Percentiles rank a stretch among this genome's conserved stretches.
phyloP scores from a whole-genome alignment of 2,797 vertebrate genomes.

The Phataginus tricuspis region DNA sequence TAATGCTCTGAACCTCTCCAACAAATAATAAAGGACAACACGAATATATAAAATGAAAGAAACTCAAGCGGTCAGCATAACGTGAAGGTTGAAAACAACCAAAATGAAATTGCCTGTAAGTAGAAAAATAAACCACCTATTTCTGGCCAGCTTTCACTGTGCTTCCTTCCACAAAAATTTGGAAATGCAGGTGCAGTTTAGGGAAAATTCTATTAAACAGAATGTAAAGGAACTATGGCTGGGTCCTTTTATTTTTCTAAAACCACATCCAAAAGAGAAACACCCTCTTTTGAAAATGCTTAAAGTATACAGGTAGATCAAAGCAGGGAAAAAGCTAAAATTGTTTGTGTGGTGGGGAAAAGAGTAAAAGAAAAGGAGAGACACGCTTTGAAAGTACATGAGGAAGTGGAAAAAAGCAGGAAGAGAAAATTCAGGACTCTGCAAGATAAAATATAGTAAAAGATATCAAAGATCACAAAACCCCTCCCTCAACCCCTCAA shows the following conservation, averaged over 20 bases:
- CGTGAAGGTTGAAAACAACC: neutral
- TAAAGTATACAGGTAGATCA: neutral
- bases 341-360: neutral
- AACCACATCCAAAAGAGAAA: neutral
- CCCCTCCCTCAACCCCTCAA: neutral
- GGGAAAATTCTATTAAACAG: neutral
- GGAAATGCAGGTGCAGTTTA: neutral
- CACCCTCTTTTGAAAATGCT: neutral
- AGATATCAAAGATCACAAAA: neutral
- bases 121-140: neutral
- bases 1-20: neutral
- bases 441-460: neutral
- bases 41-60: neutral
- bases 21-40: neutral
- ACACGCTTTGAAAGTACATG: neutral
- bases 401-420: neutral
- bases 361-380: neutral
- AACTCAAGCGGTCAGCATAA: neutral
- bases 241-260: neutral
- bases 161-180: neutral
- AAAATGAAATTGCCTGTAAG: neutral
- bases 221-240: neutral
- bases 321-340: neutral
- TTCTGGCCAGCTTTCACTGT: neutral
- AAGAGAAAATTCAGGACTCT: neutral